Percentiles rank a stretch among this genome's conserved stretches.
phyloP scores from a whole-genome alignment of 2,113 vertebrate species.

The Oncorhynchus clarkii region DNA sequence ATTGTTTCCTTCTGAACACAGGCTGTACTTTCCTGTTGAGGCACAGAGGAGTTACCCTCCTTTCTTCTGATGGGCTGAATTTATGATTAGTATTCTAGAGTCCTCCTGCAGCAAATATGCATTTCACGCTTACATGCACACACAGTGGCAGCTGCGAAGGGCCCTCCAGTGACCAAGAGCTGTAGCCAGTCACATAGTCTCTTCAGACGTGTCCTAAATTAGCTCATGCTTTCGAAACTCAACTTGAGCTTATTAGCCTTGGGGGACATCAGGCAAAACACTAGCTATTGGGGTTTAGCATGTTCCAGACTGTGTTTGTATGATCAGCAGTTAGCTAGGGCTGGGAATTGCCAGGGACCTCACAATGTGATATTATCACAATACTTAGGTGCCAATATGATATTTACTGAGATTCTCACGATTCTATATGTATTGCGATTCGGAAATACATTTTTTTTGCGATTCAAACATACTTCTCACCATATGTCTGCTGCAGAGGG shows the following conservation, averaged over 20 bases:
- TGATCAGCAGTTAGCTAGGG: slow-evolving; percentile 23
- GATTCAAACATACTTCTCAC: no score
- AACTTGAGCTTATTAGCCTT: slow-evolving; percentile 29
- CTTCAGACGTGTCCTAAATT: slow-evolving; percentile 55
- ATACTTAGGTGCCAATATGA: slow-evolving; percentile 56
- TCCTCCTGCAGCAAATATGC: slow-evolving; percentile 37
- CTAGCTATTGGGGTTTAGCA: slow-evolving; percentile 51
- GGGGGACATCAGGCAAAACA: slow-evolving; percentile 25
- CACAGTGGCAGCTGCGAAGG: slow-evolving; percentile 34
- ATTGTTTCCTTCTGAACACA: neutral
- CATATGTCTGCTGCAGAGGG: no score
- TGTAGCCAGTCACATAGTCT: slow-evolving; percentile 21
- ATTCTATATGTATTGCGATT: slow-evolving; percentile 6
- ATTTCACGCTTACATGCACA: slow-evolving; percentile 28
- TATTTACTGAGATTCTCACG: slow-evolving; percentile 8
- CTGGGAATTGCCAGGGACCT: neutral
- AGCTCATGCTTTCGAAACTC: slow-evolving; percentile 31
- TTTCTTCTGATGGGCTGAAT: neutral
- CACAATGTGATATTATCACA: slow-evolving; percentile 18
- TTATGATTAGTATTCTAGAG: slow-evolving; percentile 15
- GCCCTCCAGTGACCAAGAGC: slow-evolving; percentile 24
- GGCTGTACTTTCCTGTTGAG: neutral
- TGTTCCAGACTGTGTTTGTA: slow-evolving; percentile 37
- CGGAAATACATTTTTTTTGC: no score
- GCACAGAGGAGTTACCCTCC: neutral